Evolutionary conservation across 2,113 vertebrate species (phyloP).

Genomic region (Onychorhynchus coronatus): DNA sequence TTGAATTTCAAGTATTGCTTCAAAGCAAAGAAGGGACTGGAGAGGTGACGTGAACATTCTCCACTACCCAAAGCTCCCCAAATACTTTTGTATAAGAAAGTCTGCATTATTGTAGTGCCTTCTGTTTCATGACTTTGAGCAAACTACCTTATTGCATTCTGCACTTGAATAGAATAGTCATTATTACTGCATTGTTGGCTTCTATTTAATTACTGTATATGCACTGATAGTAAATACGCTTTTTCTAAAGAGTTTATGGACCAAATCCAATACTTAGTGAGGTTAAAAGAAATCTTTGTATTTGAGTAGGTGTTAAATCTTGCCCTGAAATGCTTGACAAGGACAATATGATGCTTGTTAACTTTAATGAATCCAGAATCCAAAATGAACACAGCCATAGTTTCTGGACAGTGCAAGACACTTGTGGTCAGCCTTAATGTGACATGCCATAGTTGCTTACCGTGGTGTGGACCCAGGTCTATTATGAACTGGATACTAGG

Average conservation of each 20-base stretch:
- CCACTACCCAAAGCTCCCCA: background rate
- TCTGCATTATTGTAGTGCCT: background rate
- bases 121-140: background rate
- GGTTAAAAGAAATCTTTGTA: background rate
- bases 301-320: background rate
- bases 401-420: background rate
- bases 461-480: background rate
- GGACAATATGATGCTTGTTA: background rate
- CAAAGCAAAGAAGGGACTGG: background rate
- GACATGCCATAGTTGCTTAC: background rate
- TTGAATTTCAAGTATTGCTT: background rate
- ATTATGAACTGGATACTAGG: background rate
- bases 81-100: background rate
- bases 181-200: background rate
- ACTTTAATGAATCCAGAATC: background rate
- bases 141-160: background rate
- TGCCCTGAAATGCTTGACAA: background rate
- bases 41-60: background rate
- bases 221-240: background rate
- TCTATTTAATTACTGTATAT: background rate
- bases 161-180: background rate
- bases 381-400: background rate
- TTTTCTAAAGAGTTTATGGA: background rate
- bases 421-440: background rate
- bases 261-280: background rate